phyloP scores from a whole-genome alignment of 2,113 vertebrate genomes.

The Lanius collurio region DNA sequence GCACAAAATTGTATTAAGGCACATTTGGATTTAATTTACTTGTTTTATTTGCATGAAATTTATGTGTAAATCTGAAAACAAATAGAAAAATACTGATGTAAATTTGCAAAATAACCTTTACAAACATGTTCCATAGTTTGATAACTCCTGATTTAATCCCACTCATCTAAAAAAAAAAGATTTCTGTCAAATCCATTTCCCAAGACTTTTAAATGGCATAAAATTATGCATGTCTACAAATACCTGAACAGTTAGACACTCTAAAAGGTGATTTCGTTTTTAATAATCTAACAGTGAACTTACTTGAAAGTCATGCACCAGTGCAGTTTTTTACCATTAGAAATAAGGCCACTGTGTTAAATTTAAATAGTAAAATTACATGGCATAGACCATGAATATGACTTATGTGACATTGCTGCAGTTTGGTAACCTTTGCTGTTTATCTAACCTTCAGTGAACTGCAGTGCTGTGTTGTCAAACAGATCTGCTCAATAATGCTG shows the following conservation, averaged over 20 bases:
- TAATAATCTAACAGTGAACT: background rate
- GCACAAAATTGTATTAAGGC: background rate
- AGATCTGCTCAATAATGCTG: background rate
- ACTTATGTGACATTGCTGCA: background rate
- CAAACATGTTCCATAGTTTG: background rate
- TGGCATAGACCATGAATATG: background rate
- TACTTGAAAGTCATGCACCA: background rate
- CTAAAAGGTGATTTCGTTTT: background rate
- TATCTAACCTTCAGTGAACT: background rate
- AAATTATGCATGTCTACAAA: background rate
- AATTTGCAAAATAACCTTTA: background rate
- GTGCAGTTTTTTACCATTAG: background rate
- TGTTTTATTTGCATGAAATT: background rate
- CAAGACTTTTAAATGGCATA: background rate
- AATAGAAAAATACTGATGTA: background rate
- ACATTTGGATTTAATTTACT: background rate
- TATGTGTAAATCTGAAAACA: background rate
- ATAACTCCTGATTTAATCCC: background rate
- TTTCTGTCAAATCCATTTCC: background rate
- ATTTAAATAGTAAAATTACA: background rate
- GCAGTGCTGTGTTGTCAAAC: background rate
- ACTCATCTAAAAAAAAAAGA: background rate
- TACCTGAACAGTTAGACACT: background rate
- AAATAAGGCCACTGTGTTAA: background rate
- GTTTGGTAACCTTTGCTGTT: background rate